Conservation (phyloP, 2,888 invertebrate species). For the Ypsolopha scabrella region DNA sequence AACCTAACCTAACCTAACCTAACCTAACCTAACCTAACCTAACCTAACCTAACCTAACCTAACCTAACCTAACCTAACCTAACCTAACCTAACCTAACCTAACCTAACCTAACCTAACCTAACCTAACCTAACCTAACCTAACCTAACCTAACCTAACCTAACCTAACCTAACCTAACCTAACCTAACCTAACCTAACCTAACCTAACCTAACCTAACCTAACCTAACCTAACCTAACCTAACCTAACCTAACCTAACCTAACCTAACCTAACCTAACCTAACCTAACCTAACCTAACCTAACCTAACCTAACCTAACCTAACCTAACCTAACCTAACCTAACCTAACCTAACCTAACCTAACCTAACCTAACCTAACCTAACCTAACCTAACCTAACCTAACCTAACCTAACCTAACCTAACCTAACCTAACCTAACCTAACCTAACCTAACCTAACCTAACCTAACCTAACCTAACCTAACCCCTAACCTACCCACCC, state of each 20-base stretch:
- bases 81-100: conserved; percentile 6
- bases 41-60: conserved; percentile 7
- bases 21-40: conserved; percentile 7
- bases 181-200: conserved; percentile 6
- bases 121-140: conserved; percentile 6
- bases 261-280: conserved; percentile 7
- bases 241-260: conserved; percentile 5
- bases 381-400: conserved; percentile 8
- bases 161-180: conserved; percentile 7
- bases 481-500: conserved; percentile 5
- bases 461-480: conserved; percentile 6
- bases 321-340: conserved; percentile 8
- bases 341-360: conserved; percentile 7
- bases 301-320: conserved; percentile 7
- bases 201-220: conserved; percentile 6
- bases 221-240: conserved; percentile 6
- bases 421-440: conserved; percentile 8
- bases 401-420: conserved; percentile 7
- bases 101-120: conserved; percentile 7
- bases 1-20: conserved; percentile 6
- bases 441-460: conserved; percentile 8
- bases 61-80: conserved; percentile 6
- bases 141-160: conserved; percentile 6
- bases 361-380: conserved; percentile 7
- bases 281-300: conserved; percentile 8